phyloP scores from a whole-genome alignment of 1,140 invertebrate species.

The Zaprionus capensis region DNA sequence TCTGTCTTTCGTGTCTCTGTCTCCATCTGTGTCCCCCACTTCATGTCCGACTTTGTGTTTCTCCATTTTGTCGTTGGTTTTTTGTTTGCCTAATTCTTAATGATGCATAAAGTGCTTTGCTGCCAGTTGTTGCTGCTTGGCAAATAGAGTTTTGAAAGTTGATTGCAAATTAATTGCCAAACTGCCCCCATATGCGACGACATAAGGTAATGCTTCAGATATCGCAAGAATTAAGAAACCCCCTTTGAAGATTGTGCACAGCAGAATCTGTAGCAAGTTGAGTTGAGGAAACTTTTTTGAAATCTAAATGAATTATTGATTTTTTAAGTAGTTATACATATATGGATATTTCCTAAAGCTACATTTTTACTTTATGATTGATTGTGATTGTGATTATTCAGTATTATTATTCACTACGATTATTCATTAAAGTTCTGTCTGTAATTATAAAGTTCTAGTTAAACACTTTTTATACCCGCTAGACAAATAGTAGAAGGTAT shows the following conservation, averaged over 20 bases:
- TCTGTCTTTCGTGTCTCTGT: constrained; percentile 25
- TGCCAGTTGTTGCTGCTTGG: constrained; percentile 39
- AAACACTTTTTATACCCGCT: no score
- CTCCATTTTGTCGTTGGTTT: constrained; percentile 77
- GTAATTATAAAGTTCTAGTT: no score
- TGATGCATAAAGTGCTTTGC: constrained; percentile 78
- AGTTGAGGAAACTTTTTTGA: neutral
- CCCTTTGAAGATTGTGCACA: neutral
- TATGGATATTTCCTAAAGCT: neutral
- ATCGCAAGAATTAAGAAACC: neutral
- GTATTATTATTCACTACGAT: no score
- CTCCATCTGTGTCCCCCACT: constrained; percentile 27
- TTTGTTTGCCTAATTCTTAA: constrained; percentile 77
- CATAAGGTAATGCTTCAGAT: constrained; percentile 11
- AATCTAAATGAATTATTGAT: neutral
- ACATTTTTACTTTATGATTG: neutral
- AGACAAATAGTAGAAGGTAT: no score
- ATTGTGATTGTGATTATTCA: neutral
- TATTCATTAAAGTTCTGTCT: no score
- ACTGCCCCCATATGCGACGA: constrained; percentile 22
- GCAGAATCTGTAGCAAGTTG: neutral
- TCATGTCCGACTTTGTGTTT: constrained; percentile 42
- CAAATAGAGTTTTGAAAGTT: constrained; percentile 71
- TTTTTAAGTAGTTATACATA: neutral
- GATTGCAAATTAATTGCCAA: constrained; percentile 80